Conservation (phyloP, 2,888 invertebrate species). For the Pandemis corylana region DNA sequence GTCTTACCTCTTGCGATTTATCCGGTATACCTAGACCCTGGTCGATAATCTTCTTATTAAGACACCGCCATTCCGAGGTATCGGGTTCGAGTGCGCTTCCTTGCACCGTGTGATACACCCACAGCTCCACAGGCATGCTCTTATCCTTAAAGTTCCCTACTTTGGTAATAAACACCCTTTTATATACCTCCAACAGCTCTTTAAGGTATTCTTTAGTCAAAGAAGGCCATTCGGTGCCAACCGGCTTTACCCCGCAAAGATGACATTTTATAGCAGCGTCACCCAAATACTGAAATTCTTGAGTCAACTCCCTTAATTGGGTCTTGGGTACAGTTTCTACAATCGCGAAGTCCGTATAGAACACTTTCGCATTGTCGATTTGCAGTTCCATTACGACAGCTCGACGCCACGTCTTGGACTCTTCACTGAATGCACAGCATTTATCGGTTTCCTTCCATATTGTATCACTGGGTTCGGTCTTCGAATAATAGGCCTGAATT, state of each 20-base stretch:
- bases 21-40: slow-evolving; percentile 86
- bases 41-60: slow-evolving; percentile 88
- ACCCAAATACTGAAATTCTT: slow-evolving; percentile 78
- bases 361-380: slow-evolving; percentile 79
- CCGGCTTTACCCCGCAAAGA: slow-evolving; percentile 88
- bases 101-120: slow-evolving; percentile 85
- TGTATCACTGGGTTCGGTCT: slow-evolving; percentile 53
- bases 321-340: slow-evolving; percentile 75
- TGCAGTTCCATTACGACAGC: slow-evolving; percentile 74
- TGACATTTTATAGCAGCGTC: slow-evolving; percentile 88
- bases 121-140: slow-evolving; percentile 86
- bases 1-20: slow-evolving; percentile 60
- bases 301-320: slow-evolving; percentile 80
- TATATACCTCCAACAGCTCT: slow-evolving; percentile 80
- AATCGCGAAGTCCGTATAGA: slow-evolving; percentile 87
- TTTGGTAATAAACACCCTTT: slow-evolving; percentile 82
- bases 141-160: slow-evolving; percentile 76
- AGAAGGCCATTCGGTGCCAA: slow-evolving; percentile 86
- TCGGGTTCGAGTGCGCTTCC: slow-evolving; percentile 88
- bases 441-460: slow-evolving; percentile 82
- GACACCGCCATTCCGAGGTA: slow-evolving; percentile 85
- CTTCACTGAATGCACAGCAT: slow-evolving; percentile 74
- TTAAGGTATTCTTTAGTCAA: slow-evolving; percentile 86
- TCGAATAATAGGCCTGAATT: slow-evolving; percentile 83
- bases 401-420: slow-evolving; percentile 87